Conservation (phyloP, 2,113 vertebrate genomes). For the Xenus cinereus region DNA sequence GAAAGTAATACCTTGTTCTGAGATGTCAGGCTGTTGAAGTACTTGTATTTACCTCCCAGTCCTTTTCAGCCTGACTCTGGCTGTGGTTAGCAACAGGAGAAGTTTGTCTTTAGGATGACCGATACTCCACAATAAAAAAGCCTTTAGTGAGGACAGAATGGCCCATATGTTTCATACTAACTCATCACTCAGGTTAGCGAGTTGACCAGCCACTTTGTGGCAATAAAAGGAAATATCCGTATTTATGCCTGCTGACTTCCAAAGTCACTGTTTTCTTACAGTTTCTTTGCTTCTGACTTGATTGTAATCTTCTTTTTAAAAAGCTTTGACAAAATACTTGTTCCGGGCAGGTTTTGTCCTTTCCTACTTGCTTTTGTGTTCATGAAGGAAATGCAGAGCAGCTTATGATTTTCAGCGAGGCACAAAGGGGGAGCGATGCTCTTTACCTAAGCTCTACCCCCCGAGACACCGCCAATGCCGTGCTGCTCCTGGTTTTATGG, state of each 20-base stretch:
- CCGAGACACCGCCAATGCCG: neutral
- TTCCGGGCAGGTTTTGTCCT: neutral
- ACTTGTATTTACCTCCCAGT: neutral
- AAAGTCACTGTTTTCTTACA: neutral
- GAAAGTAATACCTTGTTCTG: neutral
- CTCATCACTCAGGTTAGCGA: neutral
- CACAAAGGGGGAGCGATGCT: neutral
- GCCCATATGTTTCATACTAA: neutral
- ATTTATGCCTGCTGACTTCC: neutral
- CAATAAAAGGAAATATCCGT: neutral
- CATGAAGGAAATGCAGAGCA: neutral
- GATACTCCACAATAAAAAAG: neutral
- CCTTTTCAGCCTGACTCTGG: neutral
- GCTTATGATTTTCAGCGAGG: neutral
- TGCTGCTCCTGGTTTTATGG: neutral
- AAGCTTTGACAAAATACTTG: neutral
- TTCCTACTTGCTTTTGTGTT: neutral
- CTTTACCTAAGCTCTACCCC: neutral
- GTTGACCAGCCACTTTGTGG: neutral
- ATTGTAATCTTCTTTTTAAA: neutral
- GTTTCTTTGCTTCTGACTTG: neutral
- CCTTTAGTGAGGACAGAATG: neutral
- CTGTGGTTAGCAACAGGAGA: neutral
- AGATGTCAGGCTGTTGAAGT: neutral
- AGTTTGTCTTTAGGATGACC: neutral